Base-by-base conservation (phyloP, 2,113 vertebrate genomes). In the Blennius ocellaris region DNA sequence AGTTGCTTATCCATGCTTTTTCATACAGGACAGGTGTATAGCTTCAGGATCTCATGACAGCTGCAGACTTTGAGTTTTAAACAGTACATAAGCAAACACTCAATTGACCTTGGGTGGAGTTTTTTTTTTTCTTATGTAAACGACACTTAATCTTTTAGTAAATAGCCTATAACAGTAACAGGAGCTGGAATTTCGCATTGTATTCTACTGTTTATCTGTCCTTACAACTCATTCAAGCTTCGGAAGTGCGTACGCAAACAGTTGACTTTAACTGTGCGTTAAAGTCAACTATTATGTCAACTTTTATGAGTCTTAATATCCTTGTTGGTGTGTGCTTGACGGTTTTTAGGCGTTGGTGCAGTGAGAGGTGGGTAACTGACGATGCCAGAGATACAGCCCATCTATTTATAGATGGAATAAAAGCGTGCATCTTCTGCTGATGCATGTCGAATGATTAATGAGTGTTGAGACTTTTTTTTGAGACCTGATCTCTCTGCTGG, bases 331-430 rank as follows among this genome's bases (percentile, higher is more conserved):
- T 37, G n/a, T 62, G 37, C 38, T 44, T 55, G 47, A 36, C 16
- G 48, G 52, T 58, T 47, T 37, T 37, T 66, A 39, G 55, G 58
- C 54, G 5, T 52, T 17, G 11, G 51, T 30, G 21, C 21, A 30
- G 21, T 30, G 21, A 30, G 21, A 7, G 3, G 16, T 54, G 16
- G 4, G 37, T 10, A 30, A 40, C 11, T 11, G 48, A 52, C 3
- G 15, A 66, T 69, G 64, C 71, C 15, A 48, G 44, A 36, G 58
- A 69, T 76, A 71, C 30, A 57, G 61, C 56, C 52, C 3, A 37
- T 65, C 77, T 84, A 81, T 84, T 83, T 50, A 79, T 83, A 83
- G 75, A 67, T 5, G 0, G 55, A 67, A 87, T 76, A 68, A 85
- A 85, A 79, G 61, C 61, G 36, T 80, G 68, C 40, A 41, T 80